Base-by-base conservation (phyloP, 1,140 invertebrate genomes). In the Eciton burchellii region DNA sequence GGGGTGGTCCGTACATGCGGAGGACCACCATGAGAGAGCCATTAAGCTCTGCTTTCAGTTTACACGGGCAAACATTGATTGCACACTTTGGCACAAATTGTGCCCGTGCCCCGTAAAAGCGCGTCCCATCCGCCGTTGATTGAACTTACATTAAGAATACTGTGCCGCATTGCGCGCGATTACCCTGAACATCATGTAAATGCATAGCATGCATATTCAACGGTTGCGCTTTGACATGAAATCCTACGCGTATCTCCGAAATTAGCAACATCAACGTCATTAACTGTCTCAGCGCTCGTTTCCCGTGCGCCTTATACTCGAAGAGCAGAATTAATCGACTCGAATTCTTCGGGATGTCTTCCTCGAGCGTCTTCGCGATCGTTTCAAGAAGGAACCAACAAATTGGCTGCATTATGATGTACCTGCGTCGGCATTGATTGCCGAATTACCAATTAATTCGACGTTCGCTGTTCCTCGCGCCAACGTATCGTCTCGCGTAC, bases 131-230 rank as follows among this genome's bases (percentile, higher is more conserved):
- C 19, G 16, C 12, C 21, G n/a, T 79, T 21, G 24, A 77, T 79
- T 79, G 12, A 68, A 21, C 49, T 70, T 56, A 35, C 24, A 45
- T 79, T 70, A 79, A 79, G 63, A 68, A 66, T 70, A 57, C 56
- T 79, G 19, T 76, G 63, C 63, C 24, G 74, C 49, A 70, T 29
- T 68, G 49, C 35, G 35, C 9, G 24, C 49, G 24, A 79, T 79
- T 57, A 79, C 56, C 49, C 49, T 79, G 56, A 79, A 79, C 63
- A 79, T 79, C 74, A 79, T 79, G 74, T 68, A 79, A 79, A 79
- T 79, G 74, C 43, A 49, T 35, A 14, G 6, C 24, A 70, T 79
- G 41, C 74, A 79, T 79, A 79, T 79, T 54, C 63, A 79, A 49
- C 49, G 35, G 29, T 43, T 54, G 41, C 16, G 74, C 52, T 68